Percentiles rank a stretch among this genome's conserved stretches.
Evolutionary conservation across 53 echinoderm and acorn worm species (phyloP).

Genomic region (Luidia sarsii): DNA sequence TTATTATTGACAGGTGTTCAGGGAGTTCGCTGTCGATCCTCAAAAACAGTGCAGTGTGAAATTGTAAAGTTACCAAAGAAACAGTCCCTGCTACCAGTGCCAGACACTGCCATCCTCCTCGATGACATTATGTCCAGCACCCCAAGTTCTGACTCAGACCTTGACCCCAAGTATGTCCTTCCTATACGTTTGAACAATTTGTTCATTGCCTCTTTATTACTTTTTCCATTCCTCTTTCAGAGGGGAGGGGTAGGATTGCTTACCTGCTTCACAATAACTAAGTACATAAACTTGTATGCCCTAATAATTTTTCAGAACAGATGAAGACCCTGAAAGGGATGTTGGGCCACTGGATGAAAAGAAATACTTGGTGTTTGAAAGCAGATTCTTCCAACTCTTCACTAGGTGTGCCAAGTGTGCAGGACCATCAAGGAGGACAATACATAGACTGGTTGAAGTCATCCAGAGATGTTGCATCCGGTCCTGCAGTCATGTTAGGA

Average conservation of each 20-base stretch:
- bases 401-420: not conserved
- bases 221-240: not conserved
- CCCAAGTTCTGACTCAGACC: constrained; percentile 18
- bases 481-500: too few relatives aligned
- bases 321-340: constrained; percentile 1
- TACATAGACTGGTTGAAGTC: constrained; percentile 4
- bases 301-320: not conserved
- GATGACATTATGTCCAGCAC: constrained; percentile 1
- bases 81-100: not conserved
- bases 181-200: not conserved
- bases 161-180: not conserved
- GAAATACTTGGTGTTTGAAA: constrained; percentile 21
- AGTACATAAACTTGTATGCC: not conserved
- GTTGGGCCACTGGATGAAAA: constrained; percentile 25
- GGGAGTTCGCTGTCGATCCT: not conserved
- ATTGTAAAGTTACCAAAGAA: not conserved
- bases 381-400: constrained; percentile 10
- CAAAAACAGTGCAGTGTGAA: not conserved
- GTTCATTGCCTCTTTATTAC: not conserved
- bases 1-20: constrained; percentile 4
- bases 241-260: not conserved
- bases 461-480: not conserved
- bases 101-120: not conserved
- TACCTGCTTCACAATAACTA: not conserved
- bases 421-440: not conserved